Conservation (phyloP, 2,113 vertebrate species). For the Brachyistius frenatus region DNA sequence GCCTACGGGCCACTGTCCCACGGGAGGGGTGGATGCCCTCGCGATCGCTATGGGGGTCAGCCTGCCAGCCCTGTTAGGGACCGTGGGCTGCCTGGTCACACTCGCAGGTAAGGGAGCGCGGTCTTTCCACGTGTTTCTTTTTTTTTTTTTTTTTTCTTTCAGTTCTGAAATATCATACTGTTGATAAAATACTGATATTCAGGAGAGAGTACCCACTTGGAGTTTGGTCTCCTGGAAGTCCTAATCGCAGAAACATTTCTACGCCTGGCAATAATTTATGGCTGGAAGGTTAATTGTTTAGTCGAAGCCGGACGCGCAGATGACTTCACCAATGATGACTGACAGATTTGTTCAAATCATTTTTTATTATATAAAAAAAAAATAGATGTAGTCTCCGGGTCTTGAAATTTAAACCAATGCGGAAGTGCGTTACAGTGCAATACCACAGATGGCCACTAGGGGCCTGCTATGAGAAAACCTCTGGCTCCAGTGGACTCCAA, state of each 20-base stretch:
- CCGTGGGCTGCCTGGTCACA: conserved; percentile 84
- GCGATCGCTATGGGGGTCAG: conserved; percentile 86
- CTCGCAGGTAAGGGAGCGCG: conserved; percentile 85
- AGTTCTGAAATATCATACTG: not conserved
- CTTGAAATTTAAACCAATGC: too few relatives aligned
- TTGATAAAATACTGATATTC: not conserved
- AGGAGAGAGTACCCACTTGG: not conserved
- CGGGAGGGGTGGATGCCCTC: conserved; percentile 82
- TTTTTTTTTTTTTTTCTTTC: not conserved
- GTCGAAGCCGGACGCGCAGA: not conserved
- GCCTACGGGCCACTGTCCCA: conserved; percentile 75
- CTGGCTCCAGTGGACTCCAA: too few relatives aligned
- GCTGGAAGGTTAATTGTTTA: not conserved
- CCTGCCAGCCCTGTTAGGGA: conserved; percentile 85
- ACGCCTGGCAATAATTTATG: not conserved
- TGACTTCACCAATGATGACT: not conserved
- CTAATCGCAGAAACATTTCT: not conserved
- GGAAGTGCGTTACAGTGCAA: too few relatives aligned
- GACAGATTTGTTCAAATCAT: not conserved
- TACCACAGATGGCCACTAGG: too few relatives aligned
- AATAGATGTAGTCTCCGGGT: too few relatives aligned
- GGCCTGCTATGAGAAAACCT: too few relatives aligned
- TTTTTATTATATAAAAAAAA: too few relatives aligned
- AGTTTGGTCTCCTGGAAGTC: not conserved
- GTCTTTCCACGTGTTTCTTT: not conserved